Conservation (phyloP, 1,140 invertebrate genomes). For the Saccostrea echinata region DNA sequence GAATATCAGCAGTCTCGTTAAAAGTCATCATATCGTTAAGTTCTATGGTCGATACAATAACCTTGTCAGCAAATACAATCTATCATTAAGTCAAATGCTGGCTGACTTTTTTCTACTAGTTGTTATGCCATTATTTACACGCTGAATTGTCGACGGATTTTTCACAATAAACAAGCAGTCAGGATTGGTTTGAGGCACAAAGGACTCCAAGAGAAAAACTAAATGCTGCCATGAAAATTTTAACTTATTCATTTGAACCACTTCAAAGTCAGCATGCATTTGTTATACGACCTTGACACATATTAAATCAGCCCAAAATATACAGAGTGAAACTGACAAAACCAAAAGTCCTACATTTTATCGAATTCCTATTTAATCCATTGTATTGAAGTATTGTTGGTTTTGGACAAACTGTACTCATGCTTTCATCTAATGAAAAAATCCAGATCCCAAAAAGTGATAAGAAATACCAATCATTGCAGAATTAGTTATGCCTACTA, state of each 20-base stretch:
- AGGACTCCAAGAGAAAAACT: neutral
- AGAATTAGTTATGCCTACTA: slow-evolving; percentile 17
- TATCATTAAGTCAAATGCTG: too few species aligned
- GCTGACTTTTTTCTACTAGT: too few species aligned
- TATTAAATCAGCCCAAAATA: neutral
- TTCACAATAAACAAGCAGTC: neutral
- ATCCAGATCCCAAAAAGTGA: slow-evolving; percentile 29
- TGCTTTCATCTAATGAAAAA: slow-evolving; percentile 2
- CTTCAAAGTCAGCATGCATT: neutral
- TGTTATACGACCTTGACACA: neutral
- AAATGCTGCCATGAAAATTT: neutral
- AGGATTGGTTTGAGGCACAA: neutral
- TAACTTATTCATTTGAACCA: neutral
- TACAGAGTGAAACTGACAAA: slow-evolving; percentile 26
- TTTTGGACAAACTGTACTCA: slow-evolving; percentile 9
- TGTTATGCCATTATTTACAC: too few species aligned
- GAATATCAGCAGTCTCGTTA: too few species aligned
- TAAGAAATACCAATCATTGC: neutral
- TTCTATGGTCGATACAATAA: too few species aligned
- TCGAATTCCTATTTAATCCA: slow-evolving; percentile 32
- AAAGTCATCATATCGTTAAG: too few species aligned
- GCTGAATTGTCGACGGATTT: too few species aligned
- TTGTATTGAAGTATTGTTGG: neutral
- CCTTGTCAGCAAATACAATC: too few species aligned
- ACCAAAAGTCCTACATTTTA: slow-evolving; percentile 14